These are phyloP conservation scores for Thunnus maccoyii DNA, from an alignment of 2,113 vertebrate genomes.

Conservation along the genomic window DNA sequence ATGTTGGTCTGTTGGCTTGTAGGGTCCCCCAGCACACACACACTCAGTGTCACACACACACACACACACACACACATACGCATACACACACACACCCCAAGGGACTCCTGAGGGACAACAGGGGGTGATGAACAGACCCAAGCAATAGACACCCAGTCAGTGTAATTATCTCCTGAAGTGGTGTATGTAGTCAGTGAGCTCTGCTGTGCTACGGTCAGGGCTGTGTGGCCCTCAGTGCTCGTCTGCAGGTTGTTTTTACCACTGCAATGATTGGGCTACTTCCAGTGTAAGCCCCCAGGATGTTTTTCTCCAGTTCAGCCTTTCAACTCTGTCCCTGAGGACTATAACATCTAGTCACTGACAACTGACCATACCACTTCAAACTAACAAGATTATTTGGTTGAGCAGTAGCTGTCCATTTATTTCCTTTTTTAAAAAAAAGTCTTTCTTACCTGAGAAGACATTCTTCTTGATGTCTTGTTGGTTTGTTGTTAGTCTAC, in stretches of 20 bases:
- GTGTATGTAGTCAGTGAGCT: constrained; percentile 63
- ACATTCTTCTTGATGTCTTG: constrained; percentile 8
- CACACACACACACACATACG: constrained; percentile 25
- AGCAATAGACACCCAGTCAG: constrained; percentile 64
- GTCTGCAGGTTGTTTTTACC: constrained; percentile 76
- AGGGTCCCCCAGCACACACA: constrained; percentile 15
- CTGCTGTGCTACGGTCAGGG: constrained; percentile 64
- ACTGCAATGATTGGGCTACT: constrained; percentile 56
- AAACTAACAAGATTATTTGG: constrained; percentile 78
- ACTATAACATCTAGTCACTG: constrained; percentile 73
- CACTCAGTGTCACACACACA: constrained; percentile 1
- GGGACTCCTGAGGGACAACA: constrained; percentile 68
- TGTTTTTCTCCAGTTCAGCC: constrained; percentile 79
- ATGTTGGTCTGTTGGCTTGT: constrained; percentile 29
- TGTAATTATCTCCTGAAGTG: constrained; percentile 86
- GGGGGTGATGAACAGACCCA: constrained; percentile 71
- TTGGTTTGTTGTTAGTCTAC: constrained; percentile 8
- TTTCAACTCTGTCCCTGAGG: constrained; percentile 74
- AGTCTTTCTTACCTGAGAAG: constrained; percentile 23
- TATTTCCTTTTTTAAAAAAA: constrained; percentile 17
- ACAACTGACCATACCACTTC: constrained; percentile 74
- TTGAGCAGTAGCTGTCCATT: constrained; percentile 30
- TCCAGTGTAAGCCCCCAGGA: constrained; percentile 54
- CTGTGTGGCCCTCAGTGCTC: constrained; percentile 60
- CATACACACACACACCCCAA: constrained; percentile 44